These are phyloP conservation scores for Dendrolimus houi DNA, from an alignment of 2,888 invertebrate species.

Conservation along the genomic window DNA sequence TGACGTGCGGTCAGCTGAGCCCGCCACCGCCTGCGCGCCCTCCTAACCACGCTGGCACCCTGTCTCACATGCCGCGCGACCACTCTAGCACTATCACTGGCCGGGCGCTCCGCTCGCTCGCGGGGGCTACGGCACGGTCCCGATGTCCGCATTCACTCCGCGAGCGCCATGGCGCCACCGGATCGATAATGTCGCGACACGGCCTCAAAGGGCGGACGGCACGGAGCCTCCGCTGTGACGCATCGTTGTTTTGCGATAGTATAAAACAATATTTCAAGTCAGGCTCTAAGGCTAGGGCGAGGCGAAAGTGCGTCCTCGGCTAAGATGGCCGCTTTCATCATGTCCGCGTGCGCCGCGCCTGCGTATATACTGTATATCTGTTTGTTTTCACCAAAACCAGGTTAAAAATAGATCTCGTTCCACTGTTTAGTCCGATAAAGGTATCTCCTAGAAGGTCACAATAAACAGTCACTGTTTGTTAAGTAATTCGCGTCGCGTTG, in stretches of 20 bases:
- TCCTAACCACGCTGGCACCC: constrained; percentile 46
- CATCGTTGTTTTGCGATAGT: constrained; percentile 37
- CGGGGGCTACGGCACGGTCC: constrained; percentile 55
- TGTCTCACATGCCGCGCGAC: constrained; percentile 66
- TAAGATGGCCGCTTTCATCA: constrained; percentile 73
- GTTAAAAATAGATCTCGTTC: constrained; percentile 1
- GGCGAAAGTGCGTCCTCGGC: constrained; percentile 68
- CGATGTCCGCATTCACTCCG: constrained; percentile 73
- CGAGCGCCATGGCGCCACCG: constrained; percentile 65
- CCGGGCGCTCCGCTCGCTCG: constrained; percentile 45
- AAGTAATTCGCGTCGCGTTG: constrained; percentile 35
- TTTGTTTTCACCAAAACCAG: constrained; percentile 57
- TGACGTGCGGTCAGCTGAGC: constrained; percentile 69
- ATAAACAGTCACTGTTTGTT: constrained; percentile 34
- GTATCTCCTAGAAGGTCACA: constrained; percentile 22
- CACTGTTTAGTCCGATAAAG: constrained; percentile 4
- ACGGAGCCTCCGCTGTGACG: constrained; percentile 45
- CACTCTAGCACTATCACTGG: constrained; percentile 57
- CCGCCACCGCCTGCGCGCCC: constrained; percentile 71
- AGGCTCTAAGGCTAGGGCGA: constrained; percentile 66
- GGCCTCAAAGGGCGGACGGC: constrained; percentile 59
- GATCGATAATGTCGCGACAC: constrained; percentile 69
- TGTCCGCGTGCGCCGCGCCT: constrained; percentile 63
- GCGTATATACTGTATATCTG: constrained; percentile 59
- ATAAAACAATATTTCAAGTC: constrained; percentile 38